Conservation (phyloP, 2,888 invertebrate species). For the Strigamia crassipes region DNA sequence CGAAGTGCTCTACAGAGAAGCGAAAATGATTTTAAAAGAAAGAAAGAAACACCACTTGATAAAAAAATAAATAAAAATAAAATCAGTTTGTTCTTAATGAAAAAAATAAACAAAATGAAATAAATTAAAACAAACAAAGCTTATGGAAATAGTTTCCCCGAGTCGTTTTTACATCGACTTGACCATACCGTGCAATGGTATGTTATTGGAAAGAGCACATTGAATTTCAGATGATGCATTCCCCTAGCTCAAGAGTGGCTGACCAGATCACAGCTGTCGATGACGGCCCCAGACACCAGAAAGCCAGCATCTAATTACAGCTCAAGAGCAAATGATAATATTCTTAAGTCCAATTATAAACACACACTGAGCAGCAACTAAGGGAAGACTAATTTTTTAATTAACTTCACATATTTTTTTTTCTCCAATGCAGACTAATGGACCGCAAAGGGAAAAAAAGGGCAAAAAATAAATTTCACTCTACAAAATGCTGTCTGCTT, state of each 20-base stretch:
- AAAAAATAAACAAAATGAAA: not conserved
- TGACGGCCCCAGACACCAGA: slow-evolving; percentile 16
- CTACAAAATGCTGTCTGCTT: slow-evolving; percentile 20
- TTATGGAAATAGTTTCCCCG: not conserved
- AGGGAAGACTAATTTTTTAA: slow-evolving; percentile 7
- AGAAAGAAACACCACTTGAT: not conserved
- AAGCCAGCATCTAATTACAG: slow-evolving; percentile 22
- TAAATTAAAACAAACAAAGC: not conserved
- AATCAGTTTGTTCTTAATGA: not conserved
- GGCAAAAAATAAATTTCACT: slow-evolving; percentile 14
- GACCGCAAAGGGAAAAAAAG: not conserved
- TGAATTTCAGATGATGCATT: slow-evolving; percentile 25
- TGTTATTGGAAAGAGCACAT: slow-evolving; percentile 22
- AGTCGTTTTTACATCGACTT: not conserved
- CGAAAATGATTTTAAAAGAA: not conserved
- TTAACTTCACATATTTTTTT: not conserved
- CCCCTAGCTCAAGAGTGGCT: slow-evolving; percentile 22
- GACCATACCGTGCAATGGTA: not conserved
- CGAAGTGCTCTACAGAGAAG: not conserved
- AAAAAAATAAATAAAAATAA: not conserved
- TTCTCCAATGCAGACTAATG: not conserved
- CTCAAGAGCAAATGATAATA: not conserved
- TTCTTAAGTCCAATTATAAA: not conserved
- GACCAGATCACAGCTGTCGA: slow-evolving; percentile 27
- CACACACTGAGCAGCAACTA: not conserved